phyloP scores from a whole-genome alignment of 1,140 invertebrate species.

The Cotesia typhae region DNA sequence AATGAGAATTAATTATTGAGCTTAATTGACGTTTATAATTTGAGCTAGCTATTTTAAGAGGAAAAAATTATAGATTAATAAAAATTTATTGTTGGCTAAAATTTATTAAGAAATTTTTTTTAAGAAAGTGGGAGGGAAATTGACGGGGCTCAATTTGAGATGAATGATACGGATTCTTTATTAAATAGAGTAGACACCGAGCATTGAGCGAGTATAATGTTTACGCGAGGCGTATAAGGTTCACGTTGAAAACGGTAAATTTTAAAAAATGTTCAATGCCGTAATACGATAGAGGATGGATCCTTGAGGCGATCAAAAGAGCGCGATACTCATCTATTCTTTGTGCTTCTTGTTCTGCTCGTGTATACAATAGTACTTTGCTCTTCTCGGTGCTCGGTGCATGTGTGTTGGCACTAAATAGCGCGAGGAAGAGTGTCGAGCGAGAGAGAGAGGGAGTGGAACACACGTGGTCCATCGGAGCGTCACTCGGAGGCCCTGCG shows the following conservation, averaged over 20 bases:
- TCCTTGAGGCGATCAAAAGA: slow-evolving; percentile 37
- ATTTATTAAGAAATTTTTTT: too few species aligned
- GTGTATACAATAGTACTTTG: background rate
- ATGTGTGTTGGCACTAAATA: slow-evolving; percentile 9
- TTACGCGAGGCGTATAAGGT: background rate
- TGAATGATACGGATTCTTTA: too few species aligned
- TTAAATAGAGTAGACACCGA: background rate
- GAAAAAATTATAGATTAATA: too few species aligned
- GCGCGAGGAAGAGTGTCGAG: slow-evolving; percentile 21
- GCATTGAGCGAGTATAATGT: background rate
- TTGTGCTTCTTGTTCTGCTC: background rate
- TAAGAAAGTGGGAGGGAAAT: too few species aligned
- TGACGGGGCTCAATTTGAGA: too few species aligned
- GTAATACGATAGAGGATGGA: slow-evolving; percentile 36
- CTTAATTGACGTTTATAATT: too few species aligned
- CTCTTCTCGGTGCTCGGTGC: background rate
- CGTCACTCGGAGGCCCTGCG: slow-evolving; percentile 45
- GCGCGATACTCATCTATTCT: slow-evolving; percentile 40
- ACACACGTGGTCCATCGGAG: slow-evolving; percentile 58
- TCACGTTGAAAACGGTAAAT: slow-evolving; percentile 16
- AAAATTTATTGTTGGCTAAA: too few species aligned
- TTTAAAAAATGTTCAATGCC: slow-evolving; percentile 13
- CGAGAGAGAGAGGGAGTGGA: slow-evolving; percentile 32
- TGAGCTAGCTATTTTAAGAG: too few species aligned
- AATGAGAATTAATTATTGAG: too few species aligned